Base-by-base conservation (phyloP, 2,888 invertebrate species). In the Liopterus haemorrhoidalis region DNA sequence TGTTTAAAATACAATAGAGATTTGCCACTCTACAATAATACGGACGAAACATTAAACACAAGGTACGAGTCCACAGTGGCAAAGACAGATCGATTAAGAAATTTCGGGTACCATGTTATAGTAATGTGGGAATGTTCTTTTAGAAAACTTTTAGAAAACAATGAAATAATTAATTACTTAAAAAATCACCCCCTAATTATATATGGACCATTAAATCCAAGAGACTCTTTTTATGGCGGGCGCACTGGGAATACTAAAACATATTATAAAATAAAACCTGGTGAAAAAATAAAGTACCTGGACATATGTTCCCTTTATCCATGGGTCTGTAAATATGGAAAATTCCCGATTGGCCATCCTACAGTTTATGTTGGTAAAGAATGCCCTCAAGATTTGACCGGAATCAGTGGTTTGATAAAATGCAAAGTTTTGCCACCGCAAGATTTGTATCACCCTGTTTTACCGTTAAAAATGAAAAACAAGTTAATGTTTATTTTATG, bases 401-500 rank as follows among this genome's bases (percentile, higher is more conserved):
- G n/a, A n/a, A n/a, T n/a, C 42, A n/a, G n/a, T n/a, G n/a, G 38
- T 3, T 12, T 36, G 11, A 37, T 35, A 3, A 41, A 35, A 21
- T 41, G 33, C 16, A 28, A 2, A 2, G 5, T 37, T 3, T 8
- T 33, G 21, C 43, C 46, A 51, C 4, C 62, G 54, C 38, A 54
- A 9, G n/a, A 39, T 39, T 16, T 27, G 2, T 33, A 19, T 16
- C 33, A 57, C 21, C 61, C 60, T 3, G 57, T 62, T 1, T 43
- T 63, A 5, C 62, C 63, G 0, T 40, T 49, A 2, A 49, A 50
- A 36, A 54, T 57, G 30, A 50, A 57, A 35, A 51, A 51, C 0
- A 57, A 59, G 42, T 41, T 66, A n/a, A 55, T 61, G 49, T 67
- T 66, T 53, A 48, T 56, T 2, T 46, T 68, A 3, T 66, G 66